A percentile compares a stretch with the other conserved stretches of the same genome.
phyloP scores from a whole-genome alignment of 2,888 invertebrate genomes.

The Melanostoma scalare region DNA sequence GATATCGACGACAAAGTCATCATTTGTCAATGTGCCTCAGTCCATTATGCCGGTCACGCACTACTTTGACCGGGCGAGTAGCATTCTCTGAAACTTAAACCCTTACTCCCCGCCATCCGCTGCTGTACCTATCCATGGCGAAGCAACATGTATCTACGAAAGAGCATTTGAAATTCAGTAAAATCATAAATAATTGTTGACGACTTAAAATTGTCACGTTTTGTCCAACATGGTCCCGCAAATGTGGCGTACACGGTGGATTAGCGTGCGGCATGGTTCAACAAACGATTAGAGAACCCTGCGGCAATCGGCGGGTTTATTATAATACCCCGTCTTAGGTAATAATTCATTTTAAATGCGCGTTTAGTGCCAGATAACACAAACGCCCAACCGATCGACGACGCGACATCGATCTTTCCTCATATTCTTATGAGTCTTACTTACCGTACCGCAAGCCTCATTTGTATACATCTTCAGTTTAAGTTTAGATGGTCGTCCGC shows the following conservation, averaged over 20 bases:
- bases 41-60: conserved; percentile 69
- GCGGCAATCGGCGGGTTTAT: conserved; percentile 39
- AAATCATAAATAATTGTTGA: conserved; percentile 70
- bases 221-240: conserved; percentile 51
- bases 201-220: conserved; percentile 71
- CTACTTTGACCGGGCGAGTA: conserved; percentile 30
- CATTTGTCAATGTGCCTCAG: conserved; percentile 62
- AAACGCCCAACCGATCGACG: conserved; percentile 43
- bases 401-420: conserved; percentile 56
- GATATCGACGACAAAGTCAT: conserved; percentile 69
- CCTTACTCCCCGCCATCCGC: not conserved
- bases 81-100: conserved; percentile 7
- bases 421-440: conserved; percentile 21
- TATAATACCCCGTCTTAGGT: conserved; percentile 34
- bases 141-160: conserved; percentile 34
- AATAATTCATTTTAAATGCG: conserved; percentile 71
- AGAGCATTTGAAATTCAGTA: conserved; percentile 56
- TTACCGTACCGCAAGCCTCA: not conserved
- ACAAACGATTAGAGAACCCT: conserved; percentile 68
- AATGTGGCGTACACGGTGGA: conserved; percentile 25
- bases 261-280: conserved; percentile 57
- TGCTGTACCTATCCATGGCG: not conserved
- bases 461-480: conserved; percentile 20
- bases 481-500: not conserved
- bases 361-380: conserved; percentile 65